Conservation (phyloP, 2,113 vertebrate genomes). For the Phaethon lepturus region DNA sequence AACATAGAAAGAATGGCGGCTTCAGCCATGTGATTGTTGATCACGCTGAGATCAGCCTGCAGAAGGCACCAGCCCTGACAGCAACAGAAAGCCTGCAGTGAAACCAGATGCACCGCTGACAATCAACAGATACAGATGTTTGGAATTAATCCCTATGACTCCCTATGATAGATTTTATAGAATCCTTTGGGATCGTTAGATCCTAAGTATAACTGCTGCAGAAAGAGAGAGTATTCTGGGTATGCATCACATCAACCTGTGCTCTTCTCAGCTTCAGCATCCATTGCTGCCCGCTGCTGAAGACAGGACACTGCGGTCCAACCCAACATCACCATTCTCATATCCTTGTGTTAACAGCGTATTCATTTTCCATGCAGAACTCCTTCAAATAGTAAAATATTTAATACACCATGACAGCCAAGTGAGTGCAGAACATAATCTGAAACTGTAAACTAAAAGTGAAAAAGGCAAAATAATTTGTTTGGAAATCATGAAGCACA, state of each 20-base stretch:
- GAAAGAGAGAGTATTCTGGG: not conserved
- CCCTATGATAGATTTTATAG: not conserved
- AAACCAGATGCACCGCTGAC: not conserved
- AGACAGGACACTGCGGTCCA: not conserved
- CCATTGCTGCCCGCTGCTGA: not conserved
- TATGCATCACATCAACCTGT: not conserved
- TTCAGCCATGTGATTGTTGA: not conserved
- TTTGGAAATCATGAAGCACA: not conserved
- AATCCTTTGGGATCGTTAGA: not conserved
- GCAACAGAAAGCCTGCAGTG: not conserved
- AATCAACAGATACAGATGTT: not conserved
- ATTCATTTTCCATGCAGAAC: not conserved
- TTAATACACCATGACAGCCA: not conserved
- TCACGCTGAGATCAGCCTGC: not conserved
- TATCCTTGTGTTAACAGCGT: not conserved
- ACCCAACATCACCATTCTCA: not conserved
- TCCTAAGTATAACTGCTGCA: not conserved
- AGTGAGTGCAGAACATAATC: not conserved
- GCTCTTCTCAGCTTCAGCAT: not conserved
- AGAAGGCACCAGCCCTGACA: not conserved
- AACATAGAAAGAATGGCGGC: not conserved
- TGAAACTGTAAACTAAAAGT: not conserved
- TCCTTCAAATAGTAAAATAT: not conserved
- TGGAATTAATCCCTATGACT: not conserved
- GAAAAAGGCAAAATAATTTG: not conserved